Conservation (phyloP, 2,888 invertebrate species). For the Mythimna albipuncta region DNA sequence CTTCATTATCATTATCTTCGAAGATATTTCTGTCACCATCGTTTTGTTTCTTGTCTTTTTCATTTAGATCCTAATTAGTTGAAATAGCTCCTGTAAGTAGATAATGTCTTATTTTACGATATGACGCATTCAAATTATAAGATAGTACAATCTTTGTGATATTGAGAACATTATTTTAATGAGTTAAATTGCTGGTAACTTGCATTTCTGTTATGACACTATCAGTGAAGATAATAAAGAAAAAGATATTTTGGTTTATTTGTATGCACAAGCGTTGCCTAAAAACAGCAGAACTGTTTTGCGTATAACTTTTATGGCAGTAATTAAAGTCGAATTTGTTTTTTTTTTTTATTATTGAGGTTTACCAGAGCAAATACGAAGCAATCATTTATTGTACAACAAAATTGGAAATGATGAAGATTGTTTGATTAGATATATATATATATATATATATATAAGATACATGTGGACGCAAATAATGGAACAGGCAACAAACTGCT, state of each 20-base stretch:
- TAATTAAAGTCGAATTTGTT: constrained; percentile 32
- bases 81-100: constrained; percentile 32
- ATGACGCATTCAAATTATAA: constrained; percentile 47
- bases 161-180: constrained; percentile 45
- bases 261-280: constrained; percentile 20
- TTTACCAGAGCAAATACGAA: constrained; percentile 25
- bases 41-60: constrained; percentile 7
- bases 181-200: constrained; percentile 9
- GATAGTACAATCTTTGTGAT: constrained; percentile 44
- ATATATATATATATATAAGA: too few species aligned
- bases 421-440: not conserved
- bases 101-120: constrained; percentile 44
- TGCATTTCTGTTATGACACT: constrained; percentile 7
- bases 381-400: constrained; percentile 16
- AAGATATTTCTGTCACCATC: not conserved
- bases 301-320: constrained; percentile 37
- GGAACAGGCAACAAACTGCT: not conserved
- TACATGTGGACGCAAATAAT: too few species aligned
- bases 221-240: constrained; percentile 18
- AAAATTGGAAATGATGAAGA: not conserved
- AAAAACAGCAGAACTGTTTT: constrained; percentile 37
- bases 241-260: constrained; percentile 18
- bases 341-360: constrained; percentile 29
- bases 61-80: constrained; percentile 43
- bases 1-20: constrained; percentile 4